These are phyloP conservation scores for Galerucella nymphaeae DNA, from an alignment of 2,888 invertebrate species.

Conservation along the genomic window DNA sequence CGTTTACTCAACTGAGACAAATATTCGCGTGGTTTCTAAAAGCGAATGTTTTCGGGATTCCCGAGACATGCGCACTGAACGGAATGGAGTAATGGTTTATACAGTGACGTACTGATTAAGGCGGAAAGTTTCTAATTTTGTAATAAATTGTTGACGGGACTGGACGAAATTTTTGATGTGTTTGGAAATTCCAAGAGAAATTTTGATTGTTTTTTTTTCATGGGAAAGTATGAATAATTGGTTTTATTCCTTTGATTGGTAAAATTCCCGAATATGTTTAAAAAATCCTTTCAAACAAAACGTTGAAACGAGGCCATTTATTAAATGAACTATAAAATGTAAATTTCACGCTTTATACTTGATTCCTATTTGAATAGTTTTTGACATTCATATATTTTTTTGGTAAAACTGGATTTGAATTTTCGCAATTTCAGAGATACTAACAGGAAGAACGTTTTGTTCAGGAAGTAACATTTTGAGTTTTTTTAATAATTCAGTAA, in stretches of 20 bases:
- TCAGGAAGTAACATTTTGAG: constrained; percentile 1
- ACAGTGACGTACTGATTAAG: constrained; percentile 23
- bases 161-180: not conserved
- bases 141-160: not conserved
- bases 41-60: constrained; percentile 54
- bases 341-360: too few relatives aligned
- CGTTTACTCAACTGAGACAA: constrained; percentile 48
- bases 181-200: constrained; percentile 20
- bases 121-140: constrained; percentile 26
- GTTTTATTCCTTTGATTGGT: not conserved
- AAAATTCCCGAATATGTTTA: not conserved
- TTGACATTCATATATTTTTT: too few relatives aligned
- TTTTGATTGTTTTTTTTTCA: constrained; percentile 2
- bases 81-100: not conserved
- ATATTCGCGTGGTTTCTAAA: constrained; percentile 44
- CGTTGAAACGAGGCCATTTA: constrained; percentile 3
- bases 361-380: too few relatives aligned
- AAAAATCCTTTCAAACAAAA: not conserved
- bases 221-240: not conserved
- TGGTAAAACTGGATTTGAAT: too few relatives aligned
- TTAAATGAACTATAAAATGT: not conserved
- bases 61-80: constrained; percentile 58
- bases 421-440: too few relatives aligned
- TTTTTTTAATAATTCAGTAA: not conserved
- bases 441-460: not conserved